Conservation (phyloP, 2,797 vertebrate species). For the Chloroceryle inda region DNA sequence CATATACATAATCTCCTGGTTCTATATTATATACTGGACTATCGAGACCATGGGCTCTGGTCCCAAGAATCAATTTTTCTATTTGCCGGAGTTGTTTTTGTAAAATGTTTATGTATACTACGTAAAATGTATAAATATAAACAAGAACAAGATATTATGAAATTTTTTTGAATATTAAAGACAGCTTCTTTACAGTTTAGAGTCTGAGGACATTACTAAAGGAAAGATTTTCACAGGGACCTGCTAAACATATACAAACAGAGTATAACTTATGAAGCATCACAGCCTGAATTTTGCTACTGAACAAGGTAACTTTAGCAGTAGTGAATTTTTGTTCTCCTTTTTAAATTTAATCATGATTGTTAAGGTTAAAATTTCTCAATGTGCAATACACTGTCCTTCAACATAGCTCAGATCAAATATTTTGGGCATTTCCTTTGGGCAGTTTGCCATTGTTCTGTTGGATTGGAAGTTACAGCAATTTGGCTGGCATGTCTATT, state of each 20-base stretch:
- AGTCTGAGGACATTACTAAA: not conserved
- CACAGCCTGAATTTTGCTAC: not conserved
- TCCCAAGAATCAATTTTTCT: no score
- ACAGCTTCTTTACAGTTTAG: not conserved
- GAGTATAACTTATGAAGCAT: not conserved
- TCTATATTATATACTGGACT: no score
- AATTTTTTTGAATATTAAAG: not conserved
- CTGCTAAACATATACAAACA: not conserved
- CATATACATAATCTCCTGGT: no score
- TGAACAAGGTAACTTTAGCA: not conserved
- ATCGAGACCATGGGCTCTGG: no score
- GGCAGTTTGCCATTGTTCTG: constrained; percentile 48
- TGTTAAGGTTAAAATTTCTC: not conserved
- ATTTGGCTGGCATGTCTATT: constrained; percentile 46
- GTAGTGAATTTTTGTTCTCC: not conserved
- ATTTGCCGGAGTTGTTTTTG: not conserved
- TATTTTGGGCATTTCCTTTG: constrained; percentile 55
- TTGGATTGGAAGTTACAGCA: constrained; percentile 32
- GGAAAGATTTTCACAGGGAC: not conserved
- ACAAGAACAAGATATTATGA: not conserved
- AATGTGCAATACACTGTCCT: not conserved
- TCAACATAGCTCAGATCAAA: constrained; percentile 1
- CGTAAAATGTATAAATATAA: not conserved
- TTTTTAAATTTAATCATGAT: not conserved
- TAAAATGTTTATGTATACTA: not conserved